phyloP scores from a whole-genome alignment of 2,888 invertebrate genomes.

The Lepidochrysops patricia region DNA sequence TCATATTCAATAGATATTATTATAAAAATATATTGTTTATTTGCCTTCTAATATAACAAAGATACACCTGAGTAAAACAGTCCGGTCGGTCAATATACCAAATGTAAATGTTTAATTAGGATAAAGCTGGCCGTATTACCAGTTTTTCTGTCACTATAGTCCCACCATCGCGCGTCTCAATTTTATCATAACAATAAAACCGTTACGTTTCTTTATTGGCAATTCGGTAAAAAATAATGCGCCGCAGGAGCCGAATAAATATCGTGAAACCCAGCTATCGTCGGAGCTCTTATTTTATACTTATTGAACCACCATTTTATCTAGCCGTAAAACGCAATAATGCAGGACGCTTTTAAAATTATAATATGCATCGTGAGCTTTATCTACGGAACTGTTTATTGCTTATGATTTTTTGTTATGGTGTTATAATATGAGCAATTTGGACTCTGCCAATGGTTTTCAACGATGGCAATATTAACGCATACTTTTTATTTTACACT shows the following conservation, averaged over 20 bases:
- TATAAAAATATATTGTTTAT: too few relatives aligned
- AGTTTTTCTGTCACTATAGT: neutral
- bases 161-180: neutral
- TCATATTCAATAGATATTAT: too few relatives aligned
- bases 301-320: slow-evolving; percentile 60
- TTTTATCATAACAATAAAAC: slow-evolving; percentile 17
- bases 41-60: too few relatives aligned
- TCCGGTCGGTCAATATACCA: too few relatives aligned
- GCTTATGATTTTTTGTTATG: slow-evolving; percentile 20
- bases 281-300: slow-evolving; percentile 48
- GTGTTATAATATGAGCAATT: too few relatives aligned
- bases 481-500: too few relatives aligned
- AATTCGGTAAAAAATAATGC: slow-evolving; percentile 26
- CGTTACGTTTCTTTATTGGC: slow-evolving; percentile 20
- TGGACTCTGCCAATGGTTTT: too few relatives aligned
- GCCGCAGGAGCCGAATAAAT: slow-evolving; percentile 27
- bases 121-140: too few relatives aligned
- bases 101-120: too few relatives aligned
- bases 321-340: slow-evolving; percentile 51
- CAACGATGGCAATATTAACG: too few relatives aligned
- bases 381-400: slow-evolving; percentile 25
- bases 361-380: slow-evolving; percentile 32
- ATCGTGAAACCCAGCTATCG: slow-evolving; percentile 28
- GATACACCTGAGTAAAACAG: too few relatives aligned
- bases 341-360: slow-evolving; percentile 54